A percentile compares a stretch with the other conserved stretches of the same genome.
Conservation (phyloP, 2,797 vertebrate genomes). For the Lindbergichthys nudifrons region DNA sequence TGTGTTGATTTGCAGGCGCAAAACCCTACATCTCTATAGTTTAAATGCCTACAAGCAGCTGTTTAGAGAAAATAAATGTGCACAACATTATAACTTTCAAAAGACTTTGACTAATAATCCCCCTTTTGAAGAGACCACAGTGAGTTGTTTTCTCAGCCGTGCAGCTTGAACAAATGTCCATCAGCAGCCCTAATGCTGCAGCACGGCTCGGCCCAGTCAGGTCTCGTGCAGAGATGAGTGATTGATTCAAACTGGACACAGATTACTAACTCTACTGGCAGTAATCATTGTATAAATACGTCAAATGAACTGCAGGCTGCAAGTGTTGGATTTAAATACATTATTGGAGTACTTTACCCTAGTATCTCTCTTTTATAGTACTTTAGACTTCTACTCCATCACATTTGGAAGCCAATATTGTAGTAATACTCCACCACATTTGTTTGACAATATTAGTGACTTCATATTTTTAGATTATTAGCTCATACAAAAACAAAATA, state of each 20-base stretch:
- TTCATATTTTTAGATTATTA: no score
- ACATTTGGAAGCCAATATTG: no score
- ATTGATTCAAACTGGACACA: slow-evolving; percentile 17
- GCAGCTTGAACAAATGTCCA: slow-evolving; percentile 34
- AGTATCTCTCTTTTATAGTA: no score
- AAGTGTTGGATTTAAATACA: slow-evolving; percentile 46
- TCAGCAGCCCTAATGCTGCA: slow-evolving; percentile 14
- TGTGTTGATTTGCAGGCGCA: background rate
- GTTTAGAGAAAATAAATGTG: background rate
- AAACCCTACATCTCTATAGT: slow-evolving; percentile 2
- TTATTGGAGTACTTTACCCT: background rate
- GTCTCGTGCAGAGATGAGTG: slow-evolving; percentile 10
- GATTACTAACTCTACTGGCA: slow-evolving; percentile 35
- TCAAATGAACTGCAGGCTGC: slow-evolving; percentile 28
- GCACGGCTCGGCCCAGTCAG: slow-evolving; percentile 42
- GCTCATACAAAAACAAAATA: no score
- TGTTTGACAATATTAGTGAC: no score
- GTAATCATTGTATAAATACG: slow-evolving; percentile 32
- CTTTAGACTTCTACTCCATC: no score
- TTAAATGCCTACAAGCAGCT: background rate
- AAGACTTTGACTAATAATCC: background rate
- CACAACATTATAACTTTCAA: slow-evolving; percentile 22
- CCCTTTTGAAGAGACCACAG: background rate
- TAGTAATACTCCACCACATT: no score
- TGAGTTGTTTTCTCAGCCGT: slow-evolving; percentile 6